A percentile compares a stretch with the other conserved stretches of the same genome.
phyloP scores from a whole-genome alignment of 1,140 invertebrate species.

The Camponotus pennsylvanicus region DNA sequence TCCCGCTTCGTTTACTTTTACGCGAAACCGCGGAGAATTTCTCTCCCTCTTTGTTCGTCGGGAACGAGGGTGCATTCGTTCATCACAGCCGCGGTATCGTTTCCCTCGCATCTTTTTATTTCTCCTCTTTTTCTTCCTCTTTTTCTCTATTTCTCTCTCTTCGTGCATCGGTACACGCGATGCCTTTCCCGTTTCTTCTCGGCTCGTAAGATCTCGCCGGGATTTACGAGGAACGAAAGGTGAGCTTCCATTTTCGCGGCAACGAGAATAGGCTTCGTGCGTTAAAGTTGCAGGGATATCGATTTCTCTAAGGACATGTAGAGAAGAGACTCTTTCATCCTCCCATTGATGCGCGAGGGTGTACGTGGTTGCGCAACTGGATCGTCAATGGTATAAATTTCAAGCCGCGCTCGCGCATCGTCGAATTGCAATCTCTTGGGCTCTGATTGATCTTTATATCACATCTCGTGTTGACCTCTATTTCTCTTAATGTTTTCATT shows the following conservation, averaged over 20 bases:
- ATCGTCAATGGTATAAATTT: slow-evolving; percentile 2
- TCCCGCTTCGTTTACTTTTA: slow-evolving; percentile 72
- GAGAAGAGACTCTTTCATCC: background rate
- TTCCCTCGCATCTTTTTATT: slow-evolving; percentile 1
- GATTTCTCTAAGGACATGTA: slow-evolving; percentile 40
- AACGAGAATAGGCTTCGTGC: slow-evolving; percentile 40
- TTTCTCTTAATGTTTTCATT: background rate
- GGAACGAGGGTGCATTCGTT: slow-evolving; percentile 44
- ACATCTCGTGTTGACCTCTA: background rate
- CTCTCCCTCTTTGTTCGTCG: slow-evolving; percentile 20
- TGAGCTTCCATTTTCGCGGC: slow-evolving; percentile 53
- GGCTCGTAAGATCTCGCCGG: slow-evolving; percentile 43
- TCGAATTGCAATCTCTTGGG: background rate
- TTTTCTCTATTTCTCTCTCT: background rate
- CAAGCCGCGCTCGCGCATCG: background rate
- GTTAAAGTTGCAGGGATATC: slow-evolving; percentile 49
- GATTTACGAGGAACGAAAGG: slow-evolving; percentile 61
- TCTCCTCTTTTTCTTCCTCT: background rate
- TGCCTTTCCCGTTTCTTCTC: slow-evolving; percentile 7
- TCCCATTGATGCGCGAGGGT: background rate
- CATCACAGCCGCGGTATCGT: slow-evolving; percentile 19
- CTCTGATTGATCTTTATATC: background rate
- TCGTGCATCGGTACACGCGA: slow-evolving; percentile 18
- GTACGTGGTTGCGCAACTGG: slow-evolving; percentile 12
- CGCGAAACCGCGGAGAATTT: slow-evolving; percentile 47